phyloP scores from a whole-genome alignment of 1,140 invertebrate genomes.

The Drosophila leontia region DNA sequence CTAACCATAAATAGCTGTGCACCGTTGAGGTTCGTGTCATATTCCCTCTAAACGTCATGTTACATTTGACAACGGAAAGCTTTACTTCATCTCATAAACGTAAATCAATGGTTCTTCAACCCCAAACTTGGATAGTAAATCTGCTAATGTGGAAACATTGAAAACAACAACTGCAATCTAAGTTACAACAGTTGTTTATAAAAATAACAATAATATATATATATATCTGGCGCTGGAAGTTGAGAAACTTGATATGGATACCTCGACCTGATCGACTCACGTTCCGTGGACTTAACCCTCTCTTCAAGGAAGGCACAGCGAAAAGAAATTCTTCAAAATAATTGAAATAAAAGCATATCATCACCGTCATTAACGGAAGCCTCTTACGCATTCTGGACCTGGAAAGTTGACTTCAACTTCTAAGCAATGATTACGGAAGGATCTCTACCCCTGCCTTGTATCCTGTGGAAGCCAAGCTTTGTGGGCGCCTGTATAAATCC shows the following conservation, averaged over 20 bases:
- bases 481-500: neutral
- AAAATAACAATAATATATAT: neutral
- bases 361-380: neutral
- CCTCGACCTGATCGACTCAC: neutral
- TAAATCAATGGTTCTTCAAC: neutral
- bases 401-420: neutral
- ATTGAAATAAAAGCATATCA: neutral
- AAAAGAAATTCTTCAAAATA: neutral
- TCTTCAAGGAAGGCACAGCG: neutral
- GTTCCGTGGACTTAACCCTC: too few species aligned
- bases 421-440: neutral
- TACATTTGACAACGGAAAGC: neutral
- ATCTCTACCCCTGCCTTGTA: neutral
- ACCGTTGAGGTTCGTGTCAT: neutral
- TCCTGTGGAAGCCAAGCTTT: conserved; percentile 1
- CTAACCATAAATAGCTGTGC: neutral
- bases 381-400: neutral
- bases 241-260: neutral
- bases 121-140: neutral
- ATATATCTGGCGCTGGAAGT: too few species aligned
- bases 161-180: neutral
- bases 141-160: too few species aligned
- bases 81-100: neutral
- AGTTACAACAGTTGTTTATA: neutral
- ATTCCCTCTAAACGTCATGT: neutral